Evolutionary conservation across 2,888 invertebrate species (phyloP).

Genomic region (Polyommatus icarus): DNA sequence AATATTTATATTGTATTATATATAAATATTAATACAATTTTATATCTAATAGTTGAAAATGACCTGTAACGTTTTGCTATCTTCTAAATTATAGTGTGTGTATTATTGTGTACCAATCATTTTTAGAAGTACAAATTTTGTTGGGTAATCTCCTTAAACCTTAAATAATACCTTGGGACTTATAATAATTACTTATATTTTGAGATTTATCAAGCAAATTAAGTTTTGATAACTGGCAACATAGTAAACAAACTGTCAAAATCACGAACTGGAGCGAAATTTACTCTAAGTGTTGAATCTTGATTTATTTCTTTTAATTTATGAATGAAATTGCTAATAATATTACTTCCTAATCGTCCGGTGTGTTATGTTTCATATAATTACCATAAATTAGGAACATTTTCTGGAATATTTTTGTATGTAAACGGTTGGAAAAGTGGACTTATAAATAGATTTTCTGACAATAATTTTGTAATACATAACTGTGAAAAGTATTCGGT

Average conservation of each 20-base stretch:
- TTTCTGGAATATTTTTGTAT: background rate
- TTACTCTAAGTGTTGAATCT: conserved; percentile 49
- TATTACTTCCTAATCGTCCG: background rate
- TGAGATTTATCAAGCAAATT: background rate
- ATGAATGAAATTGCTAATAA: conserved; percentile 66
- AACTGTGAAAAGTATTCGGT: background rate
- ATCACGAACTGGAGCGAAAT: conserved; percentile 68
- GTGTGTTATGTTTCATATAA: background rate
- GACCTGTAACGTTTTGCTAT: too few species aligned
- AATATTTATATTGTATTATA: too few species aligned
- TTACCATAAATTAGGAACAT: background rate
- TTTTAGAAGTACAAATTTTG: too few species aligned
- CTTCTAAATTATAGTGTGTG: too few species aligned
- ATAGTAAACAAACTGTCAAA: conserved; percentile 56
- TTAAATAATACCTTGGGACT: background rate
- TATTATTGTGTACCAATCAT: too few species aligned
- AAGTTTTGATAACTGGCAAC: conserved; percentile 46
- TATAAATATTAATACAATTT: too few species aligned
- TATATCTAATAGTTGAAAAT: too few species aligned
- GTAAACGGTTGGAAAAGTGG: background rate
- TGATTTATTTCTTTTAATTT: conserved; percentile 55
- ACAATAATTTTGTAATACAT: conserved; percentile 20
- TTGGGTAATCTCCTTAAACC: too few species aligned
- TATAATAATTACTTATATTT: background rate
- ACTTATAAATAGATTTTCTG: conserved; percentile 9